Conservation (phyloP, 2,113 vertebrate genomes). For the Cyphomyrus discorhynchus region DNA sequence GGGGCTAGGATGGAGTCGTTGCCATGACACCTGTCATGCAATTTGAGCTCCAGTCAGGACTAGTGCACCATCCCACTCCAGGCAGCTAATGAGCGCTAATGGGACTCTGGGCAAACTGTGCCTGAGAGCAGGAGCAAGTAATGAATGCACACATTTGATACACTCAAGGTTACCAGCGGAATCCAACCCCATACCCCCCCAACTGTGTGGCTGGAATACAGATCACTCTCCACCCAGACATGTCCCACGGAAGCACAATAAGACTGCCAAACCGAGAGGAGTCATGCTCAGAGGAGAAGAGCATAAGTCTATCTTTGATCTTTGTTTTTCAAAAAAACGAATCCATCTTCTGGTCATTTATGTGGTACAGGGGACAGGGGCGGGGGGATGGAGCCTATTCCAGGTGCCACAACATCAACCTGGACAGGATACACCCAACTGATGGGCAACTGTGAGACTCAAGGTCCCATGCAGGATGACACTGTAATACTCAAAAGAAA, state of each 20-base stretch:
- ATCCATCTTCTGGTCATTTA: neutral
- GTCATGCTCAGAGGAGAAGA: neutral
- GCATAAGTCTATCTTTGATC: neutral
- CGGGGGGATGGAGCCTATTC: neutral
- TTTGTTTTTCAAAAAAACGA: neutral
- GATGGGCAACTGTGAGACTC: neutral
- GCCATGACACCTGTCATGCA: neutral
- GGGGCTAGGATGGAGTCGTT: neutral
- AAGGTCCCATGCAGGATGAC: neutral
- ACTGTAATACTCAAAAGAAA: neutral
- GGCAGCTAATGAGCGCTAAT: constrained; percentile 44
- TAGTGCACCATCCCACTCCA: constrained; percentile 22
- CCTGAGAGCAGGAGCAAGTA: constrained; percentile 31
- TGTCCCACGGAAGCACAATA: neutral
- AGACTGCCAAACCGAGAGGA: neutral
- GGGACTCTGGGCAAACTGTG: constrained; percentile 40
- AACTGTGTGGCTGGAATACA: neutral
- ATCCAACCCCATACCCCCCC: neutral
- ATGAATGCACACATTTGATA: constrained; percentile 45
- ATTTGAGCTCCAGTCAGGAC: constrained; percentile 28
- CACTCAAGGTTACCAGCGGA: constrained; percentile 24
- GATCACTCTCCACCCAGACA: neutral
- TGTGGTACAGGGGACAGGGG: neutral
- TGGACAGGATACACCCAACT: neutral
- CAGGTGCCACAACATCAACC: neutral